Evolutionary conservation across 2,888 invertebrate genomes (phyloP).

Genomic region (Drosophila borborema): DNA sequence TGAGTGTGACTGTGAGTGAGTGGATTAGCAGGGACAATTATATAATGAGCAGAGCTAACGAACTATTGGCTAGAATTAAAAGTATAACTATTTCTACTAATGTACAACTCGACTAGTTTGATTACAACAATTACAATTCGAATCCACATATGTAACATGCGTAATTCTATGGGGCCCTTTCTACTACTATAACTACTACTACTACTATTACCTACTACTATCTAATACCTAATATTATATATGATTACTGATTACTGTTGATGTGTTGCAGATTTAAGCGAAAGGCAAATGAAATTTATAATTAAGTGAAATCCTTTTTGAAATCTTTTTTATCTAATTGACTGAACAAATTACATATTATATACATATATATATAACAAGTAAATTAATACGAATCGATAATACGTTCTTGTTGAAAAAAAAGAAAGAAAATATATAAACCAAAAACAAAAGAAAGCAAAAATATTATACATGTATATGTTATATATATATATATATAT

Average conservation of each 20-base stretch:
- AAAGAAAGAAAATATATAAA: conserved; percentile 6
- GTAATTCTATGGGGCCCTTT: conserved; percentile 73
- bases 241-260: conserved; percentile 47
- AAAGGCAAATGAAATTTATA: conserved; percentile 43
- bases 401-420: conserved; percentile 69
- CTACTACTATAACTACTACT: conserved; percentile 2
- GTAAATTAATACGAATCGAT: conserved; percentile 71
- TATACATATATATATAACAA: conserved; percentile 51
- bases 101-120: conserved; percentile 43
- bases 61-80: conserved; percentile 48
- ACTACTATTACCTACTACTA: conserved; percentile 29
- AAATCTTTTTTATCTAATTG: conserved; percentile 79
- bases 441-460: neutral
- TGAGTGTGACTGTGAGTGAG: conserved; percentile 11
- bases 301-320: conserved; percentile 79
- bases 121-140: conserved; percentile 73
- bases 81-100: conserved; percentile 36
- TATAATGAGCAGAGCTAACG: conserved; percentile 28
- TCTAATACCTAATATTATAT: conserved; percentile 32
- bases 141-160: conserved; percentile 72
- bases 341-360: conserved; percentile 78
- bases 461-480: conserved; percentile 15
- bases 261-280: conserved; percentile 42
- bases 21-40: conserved; percentile 16
- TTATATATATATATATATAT: conserved; percentile 14